Evolutionary conservation across 1,140 invertebrate genomes (phyloP), one percentile per base, ranked within the genome.

Genomic region (Hyles euphorbiae): DNA sequence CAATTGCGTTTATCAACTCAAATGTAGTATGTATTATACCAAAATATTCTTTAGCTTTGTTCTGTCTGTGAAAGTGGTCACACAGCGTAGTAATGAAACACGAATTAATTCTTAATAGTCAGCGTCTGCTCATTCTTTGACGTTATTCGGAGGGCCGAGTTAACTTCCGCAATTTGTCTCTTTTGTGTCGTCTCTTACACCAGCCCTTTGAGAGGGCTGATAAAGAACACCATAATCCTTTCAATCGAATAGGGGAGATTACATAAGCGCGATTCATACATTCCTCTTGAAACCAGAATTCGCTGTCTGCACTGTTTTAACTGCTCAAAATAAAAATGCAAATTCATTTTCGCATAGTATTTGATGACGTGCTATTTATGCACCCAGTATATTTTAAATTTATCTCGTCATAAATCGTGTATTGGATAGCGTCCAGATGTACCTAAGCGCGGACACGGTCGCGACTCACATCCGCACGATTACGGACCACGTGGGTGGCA

Each of bases 341-440:
- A 61, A 76, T 67, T 69, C 61, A 64, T 58, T 40, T n/a, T 22
- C 34, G 44, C 33, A 44, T 56, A 65, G 67, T 73, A 67, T 70
- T 68, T 69, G 76, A 69, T 67, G 79, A 74, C 67, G 70, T 62
- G 69, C 61, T 67, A 64, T 72, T 75, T 60, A 62, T 81, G 75
- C 73, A 81, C 66, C 9, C n/a, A 12, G 77, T 82, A 22, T 22
- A 22, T 22, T 82, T 79, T 83, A 83, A 76, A 77, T 83, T 78
- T 83, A 79, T 77, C 68, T 67, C 63, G 61, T 76, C 72, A 80
- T 83, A 80, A 78, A 81, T 77, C 62, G 68, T 72, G 60, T 60
- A 61, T 76, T 83, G 83, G 81, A 83, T 49, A 56, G 48, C 66
- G 61, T 74, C 83, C 83, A 86, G 70, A 64, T 61, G 10, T 40